Evolutionary conservation across 2,888 invertebrate species (phyloP).

Genomic region (Rutpela maculata): DNA sequence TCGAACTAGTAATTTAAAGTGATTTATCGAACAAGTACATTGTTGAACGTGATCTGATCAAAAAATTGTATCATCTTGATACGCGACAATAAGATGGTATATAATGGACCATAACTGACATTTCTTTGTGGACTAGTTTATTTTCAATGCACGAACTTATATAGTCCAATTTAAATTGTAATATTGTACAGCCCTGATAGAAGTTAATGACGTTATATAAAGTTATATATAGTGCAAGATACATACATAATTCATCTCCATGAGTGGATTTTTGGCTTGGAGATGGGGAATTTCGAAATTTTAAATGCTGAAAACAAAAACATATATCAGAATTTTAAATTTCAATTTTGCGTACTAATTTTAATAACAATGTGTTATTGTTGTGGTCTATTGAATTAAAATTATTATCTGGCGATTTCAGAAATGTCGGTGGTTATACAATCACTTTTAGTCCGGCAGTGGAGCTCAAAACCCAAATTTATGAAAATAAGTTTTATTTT

Average conservation of each 20-base stretch:
- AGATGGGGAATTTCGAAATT: constrained; percentile 27
- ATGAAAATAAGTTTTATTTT: too few relatives aligned
- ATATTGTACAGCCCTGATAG: not conserved
- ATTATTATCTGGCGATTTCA: not conserved
- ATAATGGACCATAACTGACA: constrained; percentile 41
- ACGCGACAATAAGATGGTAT: not conserved
- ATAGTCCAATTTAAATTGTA: not conserved
- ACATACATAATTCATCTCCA: constrained; percentile 42
- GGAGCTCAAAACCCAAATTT: too few relatives aligned
- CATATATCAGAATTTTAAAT: constrained; percentile 26
- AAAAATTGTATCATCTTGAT: constrained; percentile 44
- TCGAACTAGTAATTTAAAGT: constrained; percentile 65
- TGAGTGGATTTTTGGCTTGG: constrained; percentile 25
- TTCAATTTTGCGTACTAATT: not conserved
- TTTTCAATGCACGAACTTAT: constrained; percentile 9
- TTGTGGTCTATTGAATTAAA: constrained; percentile 5
- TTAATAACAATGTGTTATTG: constrained; percentile 11
- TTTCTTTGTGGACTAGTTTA: constrained; percentile 11
- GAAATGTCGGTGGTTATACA: not conserved
- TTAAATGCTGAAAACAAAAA: constrained; percentile 37
- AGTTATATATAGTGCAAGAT: constrained; percentile 8
- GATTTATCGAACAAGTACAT: constrained; percentile 61
- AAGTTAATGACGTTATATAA: not conserved
- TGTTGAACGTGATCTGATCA: constrained; percentile 35
- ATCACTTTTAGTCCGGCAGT: not conserved